Evolutionary conservation across 2,113 vertebrate species (phyloP), one percentile per base, ranked within the genome.

Genomic region (Cisticola juncidis): DNA sequence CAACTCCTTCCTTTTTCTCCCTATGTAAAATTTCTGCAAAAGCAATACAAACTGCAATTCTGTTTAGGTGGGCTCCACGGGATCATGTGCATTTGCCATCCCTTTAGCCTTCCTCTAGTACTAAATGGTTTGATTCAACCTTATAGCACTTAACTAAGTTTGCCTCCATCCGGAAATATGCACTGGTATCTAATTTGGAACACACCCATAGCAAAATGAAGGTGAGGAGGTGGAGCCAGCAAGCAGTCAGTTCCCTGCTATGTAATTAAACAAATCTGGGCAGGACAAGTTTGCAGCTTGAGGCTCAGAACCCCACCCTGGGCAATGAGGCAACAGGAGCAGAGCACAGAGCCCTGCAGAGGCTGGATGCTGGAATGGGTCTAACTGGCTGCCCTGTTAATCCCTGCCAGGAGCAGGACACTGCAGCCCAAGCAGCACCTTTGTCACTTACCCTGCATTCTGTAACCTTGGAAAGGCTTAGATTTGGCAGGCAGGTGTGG

Each of bases 201-300:
- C 90, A 94, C 77, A 85, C 91, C 81, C 77, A 29, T 26, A 33
- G 85, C 72, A 86, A 87, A 93, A 78, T 36, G 83, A 91, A 95
- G 96, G 97, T 90, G 65, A 93, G 57, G 92, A 36, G 79, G 94
- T 89, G 90, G 88, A 86, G 91, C 70, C 69, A 78, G 42, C 56
- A 65, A 91, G 86, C 72, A 92, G 91, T 94, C 92, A 96, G 65
- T 22, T 90, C 95, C 93, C 56, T 93, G 94, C 94, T 94, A 95
- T 94, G 94, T 71, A 90, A 84, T 94, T 93, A 92, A 96, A 96
- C 95, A 97, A 95, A 95, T 94, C 95, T 88, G 92, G 96, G 95
- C 96, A 97, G 95, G 95, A 93, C 91, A 57, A 82, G 77, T 76
- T 93, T 88, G 66, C 88, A 90, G 65, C 62, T 84, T 57, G 82